phyloP scores from a whole-genome alignment of 2,888 invertebrate genomes.

The Abrostola triplasia region DNA sequence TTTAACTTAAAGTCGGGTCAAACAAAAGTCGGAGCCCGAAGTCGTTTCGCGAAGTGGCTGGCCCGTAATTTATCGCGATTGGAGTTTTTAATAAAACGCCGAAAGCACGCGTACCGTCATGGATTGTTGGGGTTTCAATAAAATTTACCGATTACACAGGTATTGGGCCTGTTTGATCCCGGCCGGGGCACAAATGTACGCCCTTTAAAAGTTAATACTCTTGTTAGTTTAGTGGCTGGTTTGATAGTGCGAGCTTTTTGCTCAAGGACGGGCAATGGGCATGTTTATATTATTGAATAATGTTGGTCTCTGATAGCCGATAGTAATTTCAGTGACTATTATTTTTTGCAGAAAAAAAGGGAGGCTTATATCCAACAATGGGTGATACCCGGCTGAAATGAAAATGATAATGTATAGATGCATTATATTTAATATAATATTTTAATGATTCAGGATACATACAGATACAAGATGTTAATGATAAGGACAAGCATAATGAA shows the following conservation, averaged over 20 bases:
- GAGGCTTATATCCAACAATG: too few species aligned
- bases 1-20: constrained; percentile 51
- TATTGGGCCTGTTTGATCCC: constrained; percentile 29
- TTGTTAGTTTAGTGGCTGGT: constrained; percentile 26
- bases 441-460: too few species aligned
- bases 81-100: constrained; percentile 59
- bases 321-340: too few species aligned
- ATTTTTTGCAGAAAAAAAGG: too few species aligned
- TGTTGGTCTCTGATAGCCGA: too few species aligned
- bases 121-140: constrained; percentile 51
- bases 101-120: constrained; percentile 32
- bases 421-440: too few species aligned
- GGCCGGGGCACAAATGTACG: constrained; percentile 20
- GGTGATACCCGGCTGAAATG: too few species aligned
- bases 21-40: constrained; percentile 51
- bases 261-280: too few species aligned
- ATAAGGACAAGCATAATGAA: too few species aligned
- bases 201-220: constrained; percentile 34
- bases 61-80: constrained; percentile 54
- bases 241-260: constrained; percentile 1
- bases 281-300: too few species aligned
- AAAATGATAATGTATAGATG: too few species aligned
- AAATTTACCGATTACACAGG: constrained; percentile 44
- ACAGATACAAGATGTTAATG: too few species aligned
- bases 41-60: constrained; percentile 48